Conservation (phyloP, 2,113 vertebrate species). For the Crocuta crocuta region DNA sequence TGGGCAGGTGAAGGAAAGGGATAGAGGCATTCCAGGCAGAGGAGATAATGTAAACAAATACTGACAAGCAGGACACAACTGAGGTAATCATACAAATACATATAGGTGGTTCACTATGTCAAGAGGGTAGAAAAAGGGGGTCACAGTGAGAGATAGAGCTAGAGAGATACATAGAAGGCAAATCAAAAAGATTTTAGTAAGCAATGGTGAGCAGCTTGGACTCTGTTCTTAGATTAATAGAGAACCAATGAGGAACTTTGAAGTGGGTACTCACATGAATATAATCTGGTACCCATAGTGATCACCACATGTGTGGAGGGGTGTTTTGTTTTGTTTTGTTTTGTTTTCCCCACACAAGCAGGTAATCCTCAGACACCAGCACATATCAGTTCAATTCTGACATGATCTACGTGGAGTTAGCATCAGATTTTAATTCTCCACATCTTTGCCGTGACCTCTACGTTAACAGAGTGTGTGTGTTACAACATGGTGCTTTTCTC, state of each 20-base stretch:
- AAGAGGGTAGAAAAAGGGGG: neutral
- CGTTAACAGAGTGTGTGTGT: neutral
- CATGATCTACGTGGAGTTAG: too few species aligned
- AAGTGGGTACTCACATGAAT: neutral
- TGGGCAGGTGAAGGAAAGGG: neutral
- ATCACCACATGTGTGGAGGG: neutral
- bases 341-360: too few species aligned
- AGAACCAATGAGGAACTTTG: neutral
- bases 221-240: neutral
- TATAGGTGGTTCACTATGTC: neutral
- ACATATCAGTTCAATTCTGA: too few species aligned
- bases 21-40: neutral
- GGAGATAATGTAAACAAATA: neutral
- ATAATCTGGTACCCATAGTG: neutral
- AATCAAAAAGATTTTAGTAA: neutral
- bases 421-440: neutral
- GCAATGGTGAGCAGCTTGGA: neutral
- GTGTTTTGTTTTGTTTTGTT: too few species aligned
- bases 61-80: neutral
- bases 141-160: neutral
- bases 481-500: neutral
- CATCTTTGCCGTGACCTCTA: neutral
- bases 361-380: too few species aligned
- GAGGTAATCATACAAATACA: neutral
- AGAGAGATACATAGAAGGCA: neutral